Base-by-base conservation (phyloP, 2,797 vertebrate genomes). In the Adrianichthys oophorus region DNA sequence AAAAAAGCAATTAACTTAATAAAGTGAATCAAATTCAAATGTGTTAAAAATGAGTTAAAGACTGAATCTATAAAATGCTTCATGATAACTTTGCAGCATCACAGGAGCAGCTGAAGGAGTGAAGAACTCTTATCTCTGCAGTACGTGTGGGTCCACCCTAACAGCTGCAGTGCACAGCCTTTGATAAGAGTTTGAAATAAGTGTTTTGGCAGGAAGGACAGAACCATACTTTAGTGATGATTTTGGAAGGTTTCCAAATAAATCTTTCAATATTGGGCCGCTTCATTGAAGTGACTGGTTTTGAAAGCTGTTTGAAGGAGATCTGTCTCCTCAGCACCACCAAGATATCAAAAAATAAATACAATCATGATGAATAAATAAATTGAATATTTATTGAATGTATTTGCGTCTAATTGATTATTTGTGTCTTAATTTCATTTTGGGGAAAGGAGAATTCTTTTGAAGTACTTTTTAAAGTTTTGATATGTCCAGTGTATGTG, bases 91-190 rank as follows among this genome's bases (percentile, higher is more conserved):
- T 18, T 2, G 5, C 37, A n/a, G 5, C 13, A 16, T 7, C 12
- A 23, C 14, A 8, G 8, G 16, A 57, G 72, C 53, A 69, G 52
- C 52, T 62, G 21, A 62, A 7, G 23, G 4, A 8, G 32, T 40
- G 58, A 49, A 5, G n/a, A 23, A n/a, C 19, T 17, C 47, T 76
- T 80, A 83, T 84, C 80, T 72, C 0, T 16, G 4, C 1, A 5
- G 19, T 50, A 42, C 21, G 37, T 62, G 57, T 29, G 51, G 62
- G 44, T 62, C 73, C 77, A 65, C 79, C 87, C 87, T 67, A 46
- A 41, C 48, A 74, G 49, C 62, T 54, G 32, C 58, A 46, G 51
- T 37, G 62, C 4, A 15, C n/a, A 13, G n/a, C 23, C 41, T 62
- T 13, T 57, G 80, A 87, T 87, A 74, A 78, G 64, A 15, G 4